Evolutionary conservation across 2,113 vertebrate genomes (phyloP), one percentile per base, ranked within the genome.

Genomic region (Gymnorhina tibicen): DNA sequence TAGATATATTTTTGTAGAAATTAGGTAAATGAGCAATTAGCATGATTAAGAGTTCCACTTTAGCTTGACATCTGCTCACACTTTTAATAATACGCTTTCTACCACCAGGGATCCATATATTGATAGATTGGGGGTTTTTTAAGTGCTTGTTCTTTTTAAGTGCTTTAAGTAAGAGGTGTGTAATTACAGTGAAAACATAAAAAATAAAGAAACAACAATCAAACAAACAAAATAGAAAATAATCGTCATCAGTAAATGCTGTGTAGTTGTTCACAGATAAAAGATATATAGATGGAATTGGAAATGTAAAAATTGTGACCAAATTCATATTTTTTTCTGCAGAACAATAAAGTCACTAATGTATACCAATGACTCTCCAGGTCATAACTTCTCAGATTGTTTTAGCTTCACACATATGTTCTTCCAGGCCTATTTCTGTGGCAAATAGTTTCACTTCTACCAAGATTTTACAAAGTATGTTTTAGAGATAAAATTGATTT

Each of bases 11-110:
- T 70, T 84, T 56, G 14, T 68, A 87, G 28, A 90, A 97, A 93
- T 92, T 21, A 95, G 32, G 19, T 70, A 75, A 58, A 70, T 66
- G 12, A 85, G 22, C 53, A 91, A 64, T 78, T 95, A 95, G 2
- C n/a, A 55, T 75, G 44, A 96, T 87, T 94, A 95, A 76, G 35
- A 11, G 37, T 87, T 91, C 28, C 30, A 64, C 35, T 91, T 85
- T 33, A 91, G 22, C 68, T 74, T 94, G 52, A 83, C 67, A 87
- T 92, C n/a, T 89, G 16, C 33, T 87, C 22, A 67, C 37, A 79
- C n/a, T 63, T 91, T 82, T 64, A 81, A 81, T 58, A 72, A 75
- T 26, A 35, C 56, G 17, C 30, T 66, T 88, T 86, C 50, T 85
- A 42, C n/a, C 26, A 77, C 50, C 16, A 74, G 3, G 30, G 8